These are phyloP conservation scores for Acanthopagrus latus DNA, from an alignment of 2,797 vertebrate species.

Conservation along the genomic window DNA sequence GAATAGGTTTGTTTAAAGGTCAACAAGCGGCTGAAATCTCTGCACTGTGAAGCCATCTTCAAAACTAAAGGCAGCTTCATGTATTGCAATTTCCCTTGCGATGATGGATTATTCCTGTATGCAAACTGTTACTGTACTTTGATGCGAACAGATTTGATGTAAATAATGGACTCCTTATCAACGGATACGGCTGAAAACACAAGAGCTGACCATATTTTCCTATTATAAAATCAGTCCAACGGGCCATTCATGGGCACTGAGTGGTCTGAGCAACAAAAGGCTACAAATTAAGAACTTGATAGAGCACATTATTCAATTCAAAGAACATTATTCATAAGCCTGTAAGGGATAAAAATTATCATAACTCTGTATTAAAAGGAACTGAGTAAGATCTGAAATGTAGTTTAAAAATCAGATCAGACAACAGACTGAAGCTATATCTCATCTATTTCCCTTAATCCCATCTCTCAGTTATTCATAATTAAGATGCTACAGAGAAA, in stretches of 20 bases:
- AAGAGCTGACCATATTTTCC: constrained; percentile 21
- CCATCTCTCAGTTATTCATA: background rate
- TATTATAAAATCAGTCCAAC: constrained; percentile 23
- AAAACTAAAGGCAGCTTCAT: constrained; percentile 2
- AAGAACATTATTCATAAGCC: background rate
- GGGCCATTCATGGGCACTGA: background rate
- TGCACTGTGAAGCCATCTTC: background rate
- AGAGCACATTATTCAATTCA: background rate
- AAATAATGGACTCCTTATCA: constrained; percentile 35
- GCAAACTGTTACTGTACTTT: background rate
- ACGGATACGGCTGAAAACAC: background rate
- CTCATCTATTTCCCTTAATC: no score
- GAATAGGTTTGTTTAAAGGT: background rate
- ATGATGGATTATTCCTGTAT: constrained; percentile 7
- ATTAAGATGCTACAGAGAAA: background rate
- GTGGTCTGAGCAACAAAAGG: background rate
- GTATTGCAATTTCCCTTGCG: constrained; percentile 4
- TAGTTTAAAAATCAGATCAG: background rate
- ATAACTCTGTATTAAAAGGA: background rate
- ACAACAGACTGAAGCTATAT: background rate
- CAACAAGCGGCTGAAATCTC: background rate
- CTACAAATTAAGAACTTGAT: background rate
- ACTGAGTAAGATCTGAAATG: background rate
- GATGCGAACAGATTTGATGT: constrained; percentile 11
- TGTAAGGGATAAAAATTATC: background rate